Base-by-base conservation (phyloP, 2,797 vertebrate genomes). In the Pempheris klunzingeri region DNA sequence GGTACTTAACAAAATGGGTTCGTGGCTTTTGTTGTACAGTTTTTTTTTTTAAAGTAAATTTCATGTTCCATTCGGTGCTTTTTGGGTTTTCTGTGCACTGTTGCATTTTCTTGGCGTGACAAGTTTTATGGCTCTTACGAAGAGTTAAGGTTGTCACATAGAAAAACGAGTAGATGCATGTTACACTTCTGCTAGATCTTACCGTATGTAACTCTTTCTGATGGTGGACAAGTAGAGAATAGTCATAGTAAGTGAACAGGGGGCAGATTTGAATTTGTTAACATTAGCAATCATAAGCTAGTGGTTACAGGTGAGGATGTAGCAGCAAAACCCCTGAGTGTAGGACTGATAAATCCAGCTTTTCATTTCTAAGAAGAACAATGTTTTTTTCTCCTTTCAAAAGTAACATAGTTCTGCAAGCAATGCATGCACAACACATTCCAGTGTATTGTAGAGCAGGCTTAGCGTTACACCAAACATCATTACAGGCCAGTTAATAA, bases 361-460 rank as follows among this genome's bases (percentile, higher is more conserved):
- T 67, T 54, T 12, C 20, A 58, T 39, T 28, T 18, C 1, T 10
- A 30, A 26, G 30, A 43, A 50, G 30, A 20, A 0, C 15, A 24
- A n/a, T n/a, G n/a, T n/a, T n/a, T n/a, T 50, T 5, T 36, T 11
- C 4, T 36, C 17, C 39, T 44, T 46, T 34, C 6, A 18, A 24
- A 63, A 62, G 28, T 44, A 3, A 11, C 20, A 13, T 2, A 20
- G 5, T 13, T 22, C 5, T 41, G 38, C 3, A 0, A 18, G 6
- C 52, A 59, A 26, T n/a, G 15, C 34, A 20, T 22, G 7, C 74
- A 26, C 34, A 71, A n/a, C 53, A 59, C 30, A 20, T n/a, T 50
- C 6, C 41, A 26, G 20, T 8, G 28, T 14, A 20, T 17, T 14
- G 26, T 24, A 60, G 17, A n/a, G 44, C 13, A 24, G 34, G 18